A percentile compares a stretch with the other conserved stretches of the same genome.
Conservation (phyloP, 2,888 invertebrate genomes). For the Lasius fuliginosus region DNA sequence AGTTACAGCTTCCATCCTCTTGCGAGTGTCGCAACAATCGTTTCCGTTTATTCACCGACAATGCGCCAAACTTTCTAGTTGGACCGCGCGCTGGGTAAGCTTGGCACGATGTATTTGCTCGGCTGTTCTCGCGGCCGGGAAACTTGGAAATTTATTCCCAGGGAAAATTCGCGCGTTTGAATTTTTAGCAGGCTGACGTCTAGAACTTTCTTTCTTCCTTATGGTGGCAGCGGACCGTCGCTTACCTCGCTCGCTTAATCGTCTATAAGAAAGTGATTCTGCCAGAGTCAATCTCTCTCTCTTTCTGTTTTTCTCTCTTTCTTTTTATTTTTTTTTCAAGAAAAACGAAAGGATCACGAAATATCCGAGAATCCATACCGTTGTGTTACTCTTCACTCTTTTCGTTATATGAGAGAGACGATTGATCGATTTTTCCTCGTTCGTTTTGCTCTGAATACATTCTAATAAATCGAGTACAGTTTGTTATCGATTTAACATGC, state of each 20-base stretch:
- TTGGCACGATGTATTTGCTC: slow-evolving; percentile 78
- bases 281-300: slow-evolving; percentile 43
- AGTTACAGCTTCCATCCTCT: slow-evolving; percentile 42
- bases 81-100: slow-evolving; percentile 65
- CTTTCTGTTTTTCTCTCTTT: neutral
- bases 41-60: slow-evolving; percentile 82
- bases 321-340: neutral
- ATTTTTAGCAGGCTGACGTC: slow-evolving; percentile 78
- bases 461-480: slow-evolving; percentile 26
- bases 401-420: neutral
- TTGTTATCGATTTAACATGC: slow-evolving; percentile 29
- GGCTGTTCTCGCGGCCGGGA: slow-evolving; percentile 74
- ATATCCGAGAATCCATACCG: slow-evolving; percentile 34
- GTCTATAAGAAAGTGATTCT: slow-evolving; percentile 68
- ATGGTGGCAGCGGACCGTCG: slow-evolving; percentile 43
- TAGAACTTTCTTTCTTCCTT: slow-evolving; percentile 68
- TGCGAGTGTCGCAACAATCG: slow-evolving; percentile 79
- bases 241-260: slow-evolving; percentile 63
- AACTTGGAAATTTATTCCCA: slow-evolving; percentile 83
- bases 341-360: slow-evolving; percentile 6
- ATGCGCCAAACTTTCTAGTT: slow-evolving; percentile 82
- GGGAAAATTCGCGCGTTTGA: slow-evolving; percentile 80
- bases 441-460: slow-evolving; percentile 16
- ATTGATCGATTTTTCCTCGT: slow-evolving; percentile 24
- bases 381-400: neutral